Base-by-base conservation (phyloP, 2,113 vertebrate genomes). In the Sylvia atricapilla region DNA sequence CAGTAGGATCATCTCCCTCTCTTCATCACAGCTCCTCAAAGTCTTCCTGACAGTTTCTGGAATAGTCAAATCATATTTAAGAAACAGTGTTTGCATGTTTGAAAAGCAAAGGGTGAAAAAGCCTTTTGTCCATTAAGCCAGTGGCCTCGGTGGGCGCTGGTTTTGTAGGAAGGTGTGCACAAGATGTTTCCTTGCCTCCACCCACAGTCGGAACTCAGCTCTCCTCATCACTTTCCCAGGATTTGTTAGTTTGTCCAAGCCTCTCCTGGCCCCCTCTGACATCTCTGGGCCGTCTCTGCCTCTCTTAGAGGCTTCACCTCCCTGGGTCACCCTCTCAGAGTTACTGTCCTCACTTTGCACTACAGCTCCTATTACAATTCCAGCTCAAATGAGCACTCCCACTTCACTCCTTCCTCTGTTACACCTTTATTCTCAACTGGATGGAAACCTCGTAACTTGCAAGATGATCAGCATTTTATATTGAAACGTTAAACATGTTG, bases 401-500 rank as follows among this genome's bases (percentile, higher is more conserved):
- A 1, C 59, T 73, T 64, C 64, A 76, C 14, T 79, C 81, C 77
- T 92, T 77, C 37, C 43, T 90, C n/a, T 44, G 11, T 63, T 50
- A 7, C 12, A 22, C 62, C 72, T 92, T 73, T 87, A 46, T 94
- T 89, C 68, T 80, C 44, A 70, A 58, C 63, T 68, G 35, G 20
- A 63, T 91, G 74, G 67, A 87, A 94, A 78, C 75, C 72, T 92
- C 56, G 3, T 86, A 68, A 84, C 91, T 93, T 90, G 64, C 58
- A 70, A 93, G 81, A 77, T 89, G n/a, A 84, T 67, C 81, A 44
- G 30, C n/a, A 47, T 89, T 96, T 96, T 92, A 35, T 79, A 81
- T 59, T 84, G 86, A 94, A 93, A 79, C 2, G 15, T 95, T 85
- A 20, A 94, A 95, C 96, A 97, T 96, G 93, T 88, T 97, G 97